These are phyloP conservation scores for Echinometra lucunter DNA, from an alignment of 53 echinoderm and acorn worm genomes.

Conservation along the genomic window DNA sequence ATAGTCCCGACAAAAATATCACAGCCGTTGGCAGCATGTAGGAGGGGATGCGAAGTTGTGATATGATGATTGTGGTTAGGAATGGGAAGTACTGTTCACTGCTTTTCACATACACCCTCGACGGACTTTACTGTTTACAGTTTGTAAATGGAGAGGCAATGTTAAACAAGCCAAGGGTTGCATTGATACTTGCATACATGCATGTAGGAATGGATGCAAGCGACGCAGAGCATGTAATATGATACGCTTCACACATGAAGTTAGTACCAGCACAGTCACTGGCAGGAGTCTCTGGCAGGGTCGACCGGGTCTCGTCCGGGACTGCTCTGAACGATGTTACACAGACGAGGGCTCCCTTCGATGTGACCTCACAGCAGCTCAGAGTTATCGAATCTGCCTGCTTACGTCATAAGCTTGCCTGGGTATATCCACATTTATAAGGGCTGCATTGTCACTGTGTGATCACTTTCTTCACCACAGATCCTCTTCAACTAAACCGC, in stretches of 20 bases:
- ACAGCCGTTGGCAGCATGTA: no score
- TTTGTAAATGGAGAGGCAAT: background rate
- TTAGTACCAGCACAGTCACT: slow-evolving; percentile 17
- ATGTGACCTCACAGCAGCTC: slow-evolving; percentile 53
- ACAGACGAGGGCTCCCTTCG: slow-evolving; percentile 13
- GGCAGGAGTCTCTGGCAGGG: background rate
- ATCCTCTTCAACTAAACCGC: background rate
- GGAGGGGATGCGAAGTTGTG: background rate
- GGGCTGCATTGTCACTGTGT: background rate
- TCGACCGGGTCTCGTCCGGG: background rate
- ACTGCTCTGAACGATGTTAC: background rate
- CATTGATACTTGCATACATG: background rate
- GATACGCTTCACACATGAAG: background rate
- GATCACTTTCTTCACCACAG: background rate
- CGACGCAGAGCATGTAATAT: no score
- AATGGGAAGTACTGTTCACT: background rate
- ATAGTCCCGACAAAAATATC: background rate
- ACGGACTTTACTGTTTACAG: background rate
- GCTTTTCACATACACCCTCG: background rate
- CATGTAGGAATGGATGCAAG: background rate
- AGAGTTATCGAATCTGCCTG: slow-evolving; percentile 38
- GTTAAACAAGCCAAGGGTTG: background rate
- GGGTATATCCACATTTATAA: slow-evolving; percentile 23
- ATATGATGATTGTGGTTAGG: background rate
- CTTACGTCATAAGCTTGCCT: slow-evolving; percentile 31